A percentile compares a stretch with the other conserved stretches of the same genome.
Evolutionary conservation across 2,888 invertebrate species (phyloP).

Genomic region (Octodonta nipae): DNA sequence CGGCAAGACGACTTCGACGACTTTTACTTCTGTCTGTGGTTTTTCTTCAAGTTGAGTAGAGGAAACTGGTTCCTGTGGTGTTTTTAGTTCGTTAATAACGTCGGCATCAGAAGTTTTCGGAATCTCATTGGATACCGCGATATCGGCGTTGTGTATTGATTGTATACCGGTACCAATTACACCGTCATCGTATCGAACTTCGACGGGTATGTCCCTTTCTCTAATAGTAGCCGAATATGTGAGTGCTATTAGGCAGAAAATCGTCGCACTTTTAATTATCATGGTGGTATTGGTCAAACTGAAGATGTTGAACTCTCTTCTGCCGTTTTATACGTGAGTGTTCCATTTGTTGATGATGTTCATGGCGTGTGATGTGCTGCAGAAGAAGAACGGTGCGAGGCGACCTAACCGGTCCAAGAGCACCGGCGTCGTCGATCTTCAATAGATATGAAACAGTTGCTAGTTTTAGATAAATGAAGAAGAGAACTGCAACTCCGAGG

Average conservation of each 20-base stretch:
- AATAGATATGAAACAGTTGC: too few relatives aligned
- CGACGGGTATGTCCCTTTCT: slow-evolving; percentile 26
- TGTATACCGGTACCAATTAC: slow-evolving; percentile 2
- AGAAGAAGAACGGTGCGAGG: background rate
- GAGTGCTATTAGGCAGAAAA: slow-evolving; percentile 12
- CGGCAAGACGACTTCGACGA: too few relatives aligned
- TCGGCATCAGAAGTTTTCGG: background rate
- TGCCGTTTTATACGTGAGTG: slow-evolving; percentile 30
- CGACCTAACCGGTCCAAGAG: slow-evolving; percentile 1
- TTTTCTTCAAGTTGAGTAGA: too few relatives aligned
- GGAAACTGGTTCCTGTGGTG: too few relatives aligned
- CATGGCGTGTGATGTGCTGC: too few relatives aligned
- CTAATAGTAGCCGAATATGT: slow-evolving; percentile 12
- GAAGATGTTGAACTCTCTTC: slow-evolving; percentile 23
- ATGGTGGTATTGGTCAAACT: slow-evolving; percentile 22
- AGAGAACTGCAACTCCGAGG: slow-evolving; percentile 1
- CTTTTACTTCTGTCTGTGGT: too few relatives aligned
- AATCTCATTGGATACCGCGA: background rate
- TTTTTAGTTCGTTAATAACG: too few relatives aligned
- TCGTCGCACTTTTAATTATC: slow-evolving; percentile 22
- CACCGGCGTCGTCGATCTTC: too few relatives aligned
- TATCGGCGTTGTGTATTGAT: background rate
- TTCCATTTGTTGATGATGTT: too few relatives aligned
- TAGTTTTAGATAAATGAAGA: too few relatives aligned
- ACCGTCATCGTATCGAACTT: slow-evolving; percentile 25